These are phyloP conservation scores for Chaetura pelagica DNA, from an alignment of 2,113 vertebrate genomes.

Conservation along the genomic window DNA sequence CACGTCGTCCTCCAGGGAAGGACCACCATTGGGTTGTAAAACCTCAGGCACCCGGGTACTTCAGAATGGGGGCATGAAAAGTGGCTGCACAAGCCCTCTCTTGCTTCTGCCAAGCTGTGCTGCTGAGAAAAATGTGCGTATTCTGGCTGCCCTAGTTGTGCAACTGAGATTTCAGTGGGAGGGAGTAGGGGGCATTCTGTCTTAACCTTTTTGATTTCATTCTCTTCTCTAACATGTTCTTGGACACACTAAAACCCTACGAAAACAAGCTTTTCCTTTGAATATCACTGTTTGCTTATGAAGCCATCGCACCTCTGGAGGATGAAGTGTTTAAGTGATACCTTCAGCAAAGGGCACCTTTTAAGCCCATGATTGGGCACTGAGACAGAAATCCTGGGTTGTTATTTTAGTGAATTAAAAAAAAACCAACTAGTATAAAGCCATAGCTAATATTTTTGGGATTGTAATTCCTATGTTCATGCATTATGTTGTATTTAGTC, in stretches of 20 bases:
- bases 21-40: constrained; percentile 31
- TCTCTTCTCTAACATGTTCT: neutral
- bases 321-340: neutral
- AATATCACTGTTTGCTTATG: neutral
- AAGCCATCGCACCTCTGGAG: neutral
- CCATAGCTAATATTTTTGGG: neutral
- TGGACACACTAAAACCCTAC: neutral
- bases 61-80: neutral
- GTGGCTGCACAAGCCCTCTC: constrained; percentile 45
- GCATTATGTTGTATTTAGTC: neutral
- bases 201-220: neutral
- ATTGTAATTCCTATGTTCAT: neutral
- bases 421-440: neutral
- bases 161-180: constrained; percentile 6
- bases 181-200: neutral
- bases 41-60: constrained; percentile 32
- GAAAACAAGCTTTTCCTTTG: neutral
- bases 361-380: rapidly evolving
- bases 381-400: neutral
- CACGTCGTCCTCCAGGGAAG: constrained; percentile 31
- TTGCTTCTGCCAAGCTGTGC: constrained; percentile 10
- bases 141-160: constrained; percentile 11
- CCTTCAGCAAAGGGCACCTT: neutral
- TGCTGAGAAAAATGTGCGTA: constrained; percentile 58
- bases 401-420: neutral